Conservation (phyloP, 2,797 vertebrate genomes). For the Malurus splendens region DNA sequence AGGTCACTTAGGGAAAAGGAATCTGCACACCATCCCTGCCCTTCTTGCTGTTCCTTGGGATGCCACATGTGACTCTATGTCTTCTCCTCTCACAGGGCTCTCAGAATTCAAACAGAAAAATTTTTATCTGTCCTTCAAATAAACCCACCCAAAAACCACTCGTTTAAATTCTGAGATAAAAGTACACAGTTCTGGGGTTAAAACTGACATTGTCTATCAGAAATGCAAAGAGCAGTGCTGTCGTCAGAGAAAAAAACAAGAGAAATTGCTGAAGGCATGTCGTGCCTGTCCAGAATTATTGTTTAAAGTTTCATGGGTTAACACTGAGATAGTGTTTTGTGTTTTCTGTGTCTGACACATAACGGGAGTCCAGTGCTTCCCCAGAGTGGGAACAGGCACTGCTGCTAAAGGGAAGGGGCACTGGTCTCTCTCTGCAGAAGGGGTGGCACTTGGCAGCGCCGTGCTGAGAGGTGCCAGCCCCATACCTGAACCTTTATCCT, state of each 20-base stretch:
- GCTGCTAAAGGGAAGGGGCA: not conserved
- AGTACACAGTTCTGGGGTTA: not conserved
- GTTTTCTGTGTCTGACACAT: not conserved
- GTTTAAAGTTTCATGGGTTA: not conserved
- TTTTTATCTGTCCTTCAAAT: not conserved
- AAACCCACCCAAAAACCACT: fast-evolving
- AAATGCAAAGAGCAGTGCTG: not conserved
- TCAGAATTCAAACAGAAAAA: not conserved
- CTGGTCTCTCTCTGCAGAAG: not conserved
- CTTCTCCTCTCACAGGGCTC: not conserved
- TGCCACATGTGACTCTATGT: fast-evolving
- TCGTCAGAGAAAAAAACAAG: not conserved
- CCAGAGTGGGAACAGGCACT: not conserved
- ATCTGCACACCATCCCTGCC: not conserved
- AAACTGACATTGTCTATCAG: not conserved
- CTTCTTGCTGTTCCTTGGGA: not conserved
- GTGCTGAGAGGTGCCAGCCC: not conserved
- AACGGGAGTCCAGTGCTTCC: not conserved
- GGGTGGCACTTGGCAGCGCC: not conserved
- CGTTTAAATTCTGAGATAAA: not conserved
- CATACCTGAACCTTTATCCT: not conserved
- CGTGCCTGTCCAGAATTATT: not conserved
- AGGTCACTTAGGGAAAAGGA: not conserved
- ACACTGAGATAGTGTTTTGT: not conserved
- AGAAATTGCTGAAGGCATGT: not conserved